A percentile compares a stretch with the other conserved stretches of the same genome.
phyloP scores from a whole-genome alignment of 2,113 vertebrate species.

The Recurvirostra avosetta region DNA sequence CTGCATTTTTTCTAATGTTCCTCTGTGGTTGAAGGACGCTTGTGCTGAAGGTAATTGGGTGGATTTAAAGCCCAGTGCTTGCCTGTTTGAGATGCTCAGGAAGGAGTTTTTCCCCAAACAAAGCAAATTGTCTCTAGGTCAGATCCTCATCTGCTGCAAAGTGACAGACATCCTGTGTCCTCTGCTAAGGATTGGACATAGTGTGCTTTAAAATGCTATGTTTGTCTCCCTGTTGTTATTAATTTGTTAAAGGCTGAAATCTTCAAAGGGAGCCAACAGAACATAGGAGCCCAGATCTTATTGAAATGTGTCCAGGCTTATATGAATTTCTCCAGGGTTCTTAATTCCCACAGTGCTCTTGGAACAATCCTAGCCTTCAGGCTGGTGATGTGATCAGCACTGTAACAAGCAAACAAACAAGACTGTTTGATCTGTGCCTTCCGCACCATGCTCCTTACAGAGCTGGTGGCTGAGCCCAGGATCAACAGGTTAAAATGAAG shows the following conservation, averaged over 20 bases:
- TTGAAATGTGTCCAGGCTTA: background rate
- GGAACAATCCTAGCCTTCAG: background rate
- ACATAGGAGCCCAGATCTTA: background rate
- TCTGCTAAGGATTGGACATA: background rate
- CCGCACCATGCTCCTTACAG: background rate
- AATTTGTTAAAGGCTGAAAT: background rate
- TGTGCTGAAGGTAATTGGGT: background rate
- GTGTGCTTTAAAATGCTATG: background rate
- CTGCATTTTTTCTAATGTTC: background rate
- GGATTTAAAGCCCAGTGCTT: background rate
- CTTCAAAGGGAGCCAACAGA: background rate
- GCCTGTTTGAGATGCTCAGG: background rate
- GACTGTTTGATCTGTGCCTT: background rate
- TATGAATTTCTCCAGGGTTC: background rate
- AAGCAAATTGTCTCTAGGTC: background rate
- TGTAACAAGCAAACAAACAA: background rate
- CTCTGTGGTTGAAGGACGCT: background rate
- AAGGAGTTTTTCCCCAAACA: background rate
- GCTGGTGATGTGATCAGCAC: background rate
- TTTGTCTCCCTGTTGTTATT: background rate
- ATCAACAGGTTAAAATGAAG: fast-evolving
- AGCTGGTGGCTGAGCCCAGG: background rate
- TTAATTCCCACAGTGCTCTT: background rate
- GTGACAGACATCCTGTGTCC: background rate
- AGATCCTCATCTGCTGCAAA: background rate